These are phyloP conservation scores for Thymelicus sylvestris DNA, from an alignment of 2,888 invertebrate genomes.

Conservation along the genomic window DNA sequence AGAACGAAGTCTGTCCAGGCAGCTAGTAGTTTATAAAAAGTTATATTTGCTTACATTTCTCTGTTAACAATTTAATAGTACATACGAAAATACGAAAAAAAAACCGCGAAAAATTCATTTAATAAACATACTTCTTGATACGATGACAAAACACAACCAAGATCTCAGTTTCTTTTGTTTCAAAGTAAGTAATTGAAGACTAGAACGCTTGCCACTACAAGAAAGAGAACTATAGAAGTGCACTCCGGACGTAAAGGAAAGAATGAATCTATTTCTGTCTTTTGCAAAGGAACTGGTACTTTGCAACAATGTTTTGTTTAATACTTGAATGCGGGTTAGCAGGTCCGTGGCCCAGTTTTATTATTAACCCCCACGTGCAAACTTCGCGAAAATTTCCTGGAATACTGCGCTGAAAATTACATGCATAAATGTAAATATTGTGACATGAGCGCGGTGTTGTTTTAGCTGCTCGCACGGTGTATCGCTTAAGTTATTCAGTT, in stretches of 20 bases:
- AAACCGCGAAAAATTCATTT: too few relatives aligned
- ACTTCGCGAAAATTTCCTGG: constrained; percentile 32
- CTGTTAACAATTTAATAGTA: too few relatives aligned
- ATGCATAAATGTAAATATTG: constrained; percentile 35
- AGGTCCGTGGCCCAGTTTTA: constrained; percentile 34
- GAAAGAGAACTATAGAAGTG: not conserved
- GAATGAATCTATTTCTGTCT: constrained; percentile 30
- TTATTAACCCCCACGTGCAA: constrained; percentile 31
- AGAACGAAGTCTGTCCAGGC: too few relatives aligned
- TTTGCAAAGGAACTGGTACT: constrained; percentile 23
- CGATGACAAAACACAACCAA: not conserved
- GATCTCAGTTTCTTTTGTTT: constrained; percentile 1
- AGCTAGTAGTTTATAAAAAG: too few relatives aligned
- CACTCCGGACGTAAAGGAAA: constrained; percentile 6
- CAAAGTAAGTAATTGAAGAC: constrained; percentile 16
- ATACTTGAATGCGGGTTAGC: constrained; percentile 27
- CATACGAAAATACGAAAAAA: too few relatives aligned
- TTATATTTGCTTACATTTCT: too few relatives aligned
- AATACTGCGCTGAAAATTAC: constrained; percentile 27
- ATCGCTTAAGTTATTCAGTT: too few relatives aligned
- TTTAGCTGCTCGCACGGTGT: constrained; percentile 15
- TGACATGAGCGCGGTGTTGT: constrained; percentile 20
- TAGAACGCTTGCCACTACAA: not conserved
- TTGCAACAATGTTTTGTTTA: constrained; percentile 35
- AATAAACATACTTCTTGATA: not conserved